Evolutionary conservation across 2,797 vertebrate genomes (phyloP), one percentile per base, ranked within the genome.

Genomic region (Hoplostethus atlanticus): DNA sequence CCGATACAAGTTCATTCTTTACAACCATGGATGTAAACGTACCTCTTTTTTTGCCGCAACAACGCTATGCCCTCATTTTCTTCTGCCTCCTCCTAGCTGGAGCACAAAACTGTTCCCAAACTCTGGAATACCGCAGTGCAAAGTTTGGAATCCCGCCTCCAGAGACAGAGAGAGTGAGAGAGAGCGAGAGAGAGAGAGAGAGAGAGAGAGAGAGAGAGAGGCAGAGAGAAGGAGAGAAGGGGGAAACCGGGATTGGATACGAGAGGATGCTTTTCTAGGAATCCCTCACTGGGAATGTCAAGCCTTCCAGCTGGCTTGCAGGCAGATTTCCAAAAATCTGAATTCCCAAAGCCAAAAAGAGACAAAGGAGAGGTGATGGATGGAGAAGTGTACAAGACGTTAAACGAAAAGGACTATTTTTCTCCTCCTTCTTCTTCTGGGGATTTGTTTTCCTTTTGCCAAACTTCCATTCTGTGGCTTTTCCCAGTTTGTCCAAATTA

Each of bases 251-350:
- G 28, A 61, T 48, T 25, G 68, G 68, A 68, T 36, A 71, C 25
- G 17, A 61, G 72, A 80, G 67, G 91, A 93, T 92, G 88, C 81
- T 88, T 86, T 77, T 61, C 67, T 50, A 40, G 15, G 62, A 82
- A 72, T 58, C 46, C 50, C 13, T 57, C 58, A 52, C 71, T 51
- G 38, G 42, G 61, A 84, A 58, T 25, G 38, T 17, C 21, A 72
- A 42, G 72, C 25, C 58, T 68, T 54, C 58, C 56, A 53, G 58
- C 47, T 79, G 73, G 61, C 44, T 36, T 57, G 68, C 68, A 57
- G 63, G 63, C 30, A 76, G 60, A 63, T 74, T 56, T 65, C 48
- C 73, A 31, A 4, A 57, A 64, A 68, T 15, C 58, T 40, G 17
- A 86, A 63, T 64, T 61, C 57, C 65, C 8, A 4, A 44, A 56